Conservation (phyloP, 1,140 invertebrate species). For the Myzus persicae region DNA sequence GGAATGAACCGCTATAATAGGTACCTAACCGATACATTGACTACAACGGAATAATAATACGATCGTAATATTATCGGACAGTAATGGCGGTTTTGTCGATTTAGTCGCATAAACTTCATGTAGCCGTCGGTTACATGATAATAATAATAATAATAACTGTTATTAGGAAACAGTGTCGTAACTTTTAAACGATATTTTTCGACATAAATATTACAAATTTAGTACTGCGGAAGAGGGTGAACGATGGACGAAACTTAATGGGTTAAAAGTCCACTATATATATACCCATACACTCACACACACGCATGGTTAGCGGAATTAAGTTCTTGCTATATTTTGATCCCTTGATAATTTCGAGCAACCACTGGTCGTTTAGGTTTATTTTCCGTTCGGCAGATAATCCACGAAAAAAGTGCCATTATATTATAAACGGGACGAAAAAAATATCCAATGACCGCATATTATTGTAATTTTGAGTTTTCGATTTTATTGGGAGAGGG, state of each 20-base stretch:
- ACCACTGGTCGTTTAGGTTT: not conserved
- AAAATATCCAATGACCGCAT: constrained; percentile 3
- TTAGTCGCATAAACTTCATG: constrained; percentile 11
- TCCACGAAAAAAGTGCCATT: constrained; percentile 17
- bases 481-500: not conserved
- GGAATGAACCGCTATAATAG: not conserved
- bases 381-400: not conserved
- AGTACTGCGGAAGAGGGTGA: not conserved
- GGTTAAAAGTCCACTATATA: not conserved
- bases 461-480: not conserved
- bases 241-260: constrained; percentile 33
- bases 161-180: constrained; percentile 31
- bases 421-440: not conserved
- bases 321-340: constrained; percentile 37
- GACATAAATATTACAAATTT: constrained; percentile 42
- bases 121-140: not conserved
- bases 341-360: constrained; percentile 21
- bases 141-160: not conserved
- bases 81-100: constrained; percentile 2
- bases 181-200: constrained; percentile 49
- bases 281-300: not conserved
- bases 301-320: not conserved
- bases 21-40: not conserved
- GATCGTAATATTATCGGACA: not conserved
- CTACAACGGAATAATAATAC: constrained; percentile 3